Conservation (phyloP, 30 jellyfish, hydroid and myxozoan species). For the Clytia hemisphaerica region DNA sequence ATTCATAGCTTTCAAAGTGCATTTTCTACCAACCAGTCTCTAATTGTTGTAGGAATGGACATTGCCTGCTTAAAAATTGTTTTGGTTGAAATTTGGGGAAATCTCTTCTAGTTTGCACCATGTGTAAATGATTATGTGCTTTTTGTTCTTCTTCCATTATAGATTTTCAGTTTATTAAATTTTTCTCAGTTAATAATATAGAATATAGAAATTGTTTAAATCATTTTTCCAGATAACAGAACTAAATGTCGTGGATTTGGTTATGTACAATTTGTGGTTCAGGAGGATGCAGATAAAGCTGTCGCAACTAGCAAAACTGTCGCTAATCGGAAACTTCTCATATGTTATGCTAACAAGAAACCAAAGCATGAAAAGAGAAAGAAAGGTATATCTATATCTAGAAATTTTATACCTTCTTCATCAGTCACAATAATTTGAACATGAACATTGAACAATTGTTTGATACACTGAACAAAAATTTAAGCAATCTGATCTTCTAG, state of each 20-base stretch:
- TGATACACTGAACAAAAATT: not conserved
- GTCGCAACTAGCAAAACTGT: slow-evolving; percentile 12
- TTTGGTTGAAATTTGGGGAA: no score
- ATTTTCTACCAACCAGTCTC: no score
- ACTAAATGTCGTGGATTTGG: slow-evolving; percentile 95
- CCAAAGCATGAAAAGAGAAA: slow-evolving; percentile 44
- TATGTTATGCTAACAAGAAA: slow-evolving; percentile 69
- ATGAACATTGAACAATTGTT: not conserved
- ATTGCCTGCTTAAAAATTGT: no score
- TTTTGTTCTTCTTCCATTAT: not conserved
- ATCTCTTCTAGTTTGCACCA: no score
- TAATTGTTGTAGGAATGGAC: no score
- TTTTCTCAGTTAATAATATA: no score
- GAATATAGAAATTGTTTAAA: no score
- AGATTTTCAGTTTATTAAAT: not conserved
- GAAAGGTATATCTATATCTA: not conserved
- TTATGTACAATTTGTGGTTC: slow-evolving; percentile 73
- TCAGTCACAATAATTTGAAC: not conserved
- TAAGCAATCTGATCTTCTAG: not conserved
- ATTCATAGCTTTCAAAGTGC: no score
- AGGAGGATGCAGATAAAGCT: slow-evolving; percentile 91
- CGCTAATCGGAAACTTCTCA: slow-evolving; percentile 37
- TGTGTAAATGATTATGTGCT: no score
- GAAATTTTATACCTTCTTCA: no score
- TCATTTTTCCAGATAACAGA: slow-evolving; percentile 47